phyloP scores from a whole-genome alignment of 2,113 vertebrate genomes.

The Phalacrocorax carbo region DNA sequence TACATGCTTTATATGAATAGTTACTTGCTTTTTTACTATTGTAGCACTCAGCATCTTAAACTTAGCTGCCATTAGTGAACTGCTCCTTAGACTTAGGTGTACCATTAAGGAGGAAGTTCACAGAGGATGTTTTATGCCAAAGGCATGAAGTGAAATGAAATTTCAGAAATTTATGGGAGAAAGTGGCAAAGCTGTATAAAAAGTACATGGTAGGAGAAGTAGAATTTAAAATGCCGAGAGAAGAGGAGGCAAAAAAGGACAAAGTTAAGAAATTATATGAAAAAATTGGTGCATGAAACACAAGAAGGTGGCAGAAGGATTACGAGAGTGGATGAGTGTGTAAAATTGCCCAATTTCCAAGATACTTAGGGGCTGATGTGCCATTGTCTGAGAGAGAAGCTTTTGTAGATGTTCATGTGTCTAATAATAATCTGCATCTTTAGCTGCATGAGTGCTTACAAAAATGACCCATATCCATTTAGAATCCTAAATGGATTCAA shows the following conservation, averaged over 20 bases:
- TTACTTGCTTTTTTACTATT: background rate
- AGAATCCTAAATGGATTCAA: constrained; percentile 24
- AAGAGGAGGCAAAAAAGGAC: background rate
- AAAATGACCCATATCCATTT: constrained; percentile 27
- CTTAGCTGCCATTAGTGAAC: background rate
- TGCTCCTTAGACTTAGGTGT: background rate
- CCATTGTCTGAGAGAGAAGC: background rate
- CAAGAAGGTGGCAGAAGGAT: background rate
- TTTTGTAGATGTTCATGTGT: background rate
- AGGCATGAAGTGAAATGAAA: background rate
- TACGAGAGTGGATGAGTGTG: background rate
- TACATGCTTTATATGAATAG: background rate
- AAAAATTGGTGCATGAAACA: background rate
- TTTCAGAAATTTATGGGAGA: background rate
- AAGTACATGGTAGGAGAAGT: background rate
- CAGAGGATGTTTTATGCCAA: background rate
- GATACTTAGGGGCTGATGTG: background rate
- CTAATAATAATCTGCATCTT: constrained; percentile 18
- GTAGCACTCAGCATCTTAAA: background rate
- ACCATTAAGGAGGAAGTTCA: background rate
- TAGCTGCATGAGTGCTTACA: background rate
- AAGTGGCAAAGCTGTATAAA: background rate
- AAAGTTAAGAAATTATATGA: background rate
- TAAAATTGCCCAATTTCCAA: constrained; percentile 36
- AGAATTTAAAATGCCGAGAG: background rate